Percentiles rank a stretch among this genome's conserved stretches.
phyloP scores from a whole-genome alignment of 2,888 invertebrate genomes.

The Drosophila picticornis region DNA sequence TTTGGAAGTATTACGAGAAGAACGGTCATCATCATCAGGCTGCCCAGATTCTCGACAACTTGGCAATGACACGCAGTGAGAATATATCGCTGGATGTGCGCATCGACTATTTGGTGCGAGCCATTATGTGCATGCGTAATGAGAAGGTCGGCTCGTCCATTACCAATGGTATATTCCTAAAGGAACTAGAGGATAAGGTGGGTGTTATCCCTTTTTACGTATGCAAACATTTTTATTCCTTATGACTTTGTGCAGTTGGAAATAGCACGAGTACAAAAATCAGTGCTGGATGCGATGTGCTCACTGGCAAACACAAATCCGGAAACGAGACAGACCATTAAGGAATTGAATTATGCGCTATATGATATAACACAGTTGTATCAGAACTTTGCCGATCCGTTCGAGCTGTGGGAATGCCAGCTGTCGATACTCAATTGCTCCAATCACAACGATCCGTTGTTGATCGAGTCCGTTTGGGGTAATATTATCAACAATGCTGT shows the following conservation, averaged over 20 bases:
- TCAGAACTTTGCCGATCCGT: conserved; percentile 96
- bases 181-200: conserved; percentile 95
- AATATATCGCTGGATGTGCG: conserved; percentile 92
- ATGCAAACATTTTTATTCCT: neutral
- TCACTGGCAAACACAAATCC: conserved; percentile 84
- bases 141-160: conserved; percentile 91
- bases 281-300: conserved; percentile 88
- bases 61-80: conserved; percentile 90
- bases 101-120: conserved; percentile 95
- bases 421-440: conserved; percentile 97
- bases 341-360: conserved; percentile 91
- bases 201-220: neutral
- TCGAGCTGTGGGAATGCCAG: conserved; percentile 96
- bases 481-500: conserved; percentile 88
- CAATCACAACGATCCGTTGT: conserved; percentile 93
- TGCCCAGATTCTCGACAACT: conserved; percentile 94
- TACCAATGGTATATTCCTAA: conserved; percentile 91
- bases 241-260: conserved; percentile 86
- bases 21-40: conserved; percentile 96
- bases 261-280: conserved; percentile 93
- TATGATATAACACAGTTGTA: conserved; percentile 96
- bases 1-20: conserved; percentile 98
- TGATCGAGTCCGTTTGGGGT: conserved; percentile 96
- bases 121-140: conserved; percentile 97
- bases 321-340: conserved; percentile 88